phyloP scores from a whole-genome alignment of 92 coral and sea anemone genomes.

The Palythoa heliodiscus region DNA sequence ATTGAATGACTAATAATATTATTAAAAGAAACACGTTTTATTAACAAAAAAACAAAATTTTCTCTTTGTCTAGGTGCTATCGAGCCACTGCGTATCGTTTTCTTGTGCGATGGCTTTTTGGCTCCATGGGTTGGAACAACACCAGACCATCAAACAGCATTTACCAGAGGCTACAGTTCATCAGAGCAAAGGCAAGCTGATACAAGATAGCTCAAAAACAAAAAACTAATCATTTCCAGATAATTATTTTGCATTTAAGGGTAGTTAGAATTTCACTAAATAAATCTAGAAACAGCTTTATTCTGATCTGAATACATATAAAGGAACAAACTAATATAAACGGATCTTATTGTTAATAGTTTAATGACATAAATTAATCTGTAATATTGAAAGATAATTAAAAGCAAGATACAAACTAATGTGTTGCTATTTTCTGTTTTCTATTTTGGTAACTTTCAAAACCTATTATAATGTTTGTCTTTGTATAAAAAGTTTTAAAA shows the following conservation, averaged over 20 bases:
- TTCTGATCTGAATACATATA: not conserved
- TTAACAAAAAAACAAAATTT: not conserved
- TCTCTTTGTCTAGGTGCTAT: not conserved
- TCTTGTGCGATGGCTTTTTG: slow-evolving; percentile 9
- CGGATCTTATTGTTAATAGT: not conserved
- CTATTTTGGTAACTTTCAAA: not conserved
- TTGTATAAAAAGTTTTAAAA: not conserved
- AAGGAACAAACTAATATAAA: too few relatives aligned
- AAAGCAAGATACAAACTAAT: not conserved
- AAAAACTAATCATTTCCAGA: not conserved
- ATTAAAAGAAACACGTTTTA: not conserved
- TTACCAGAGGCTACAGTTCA: not conserved
- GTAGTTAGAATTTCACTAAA: not conserved
- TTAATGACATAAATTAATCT: not conserved
- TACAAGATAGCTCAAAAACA: not conserved
- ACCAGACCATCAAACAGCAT: not conserved
- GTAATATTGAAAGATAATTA: too few relatives aligned
- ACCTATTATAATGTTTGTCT: not conserved
- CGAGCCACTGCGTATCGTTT: slow-evolving; percentile 6
- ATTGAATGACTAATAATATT: not conserved
- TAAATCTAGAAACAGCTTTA: not conserved
- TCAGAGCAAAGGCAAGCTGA: slow-evolving; percentile 3
- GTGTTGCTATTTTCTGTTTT: slow-evolving; percentile 2
- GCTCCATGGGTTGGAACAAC: slow-evolving; percentile 3
- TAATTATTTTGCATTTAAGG: not conserved